Evolutionary conservation across 2,797 vertebrate species (phyloP).

Genomic region (Sylvia borin): DNA sequence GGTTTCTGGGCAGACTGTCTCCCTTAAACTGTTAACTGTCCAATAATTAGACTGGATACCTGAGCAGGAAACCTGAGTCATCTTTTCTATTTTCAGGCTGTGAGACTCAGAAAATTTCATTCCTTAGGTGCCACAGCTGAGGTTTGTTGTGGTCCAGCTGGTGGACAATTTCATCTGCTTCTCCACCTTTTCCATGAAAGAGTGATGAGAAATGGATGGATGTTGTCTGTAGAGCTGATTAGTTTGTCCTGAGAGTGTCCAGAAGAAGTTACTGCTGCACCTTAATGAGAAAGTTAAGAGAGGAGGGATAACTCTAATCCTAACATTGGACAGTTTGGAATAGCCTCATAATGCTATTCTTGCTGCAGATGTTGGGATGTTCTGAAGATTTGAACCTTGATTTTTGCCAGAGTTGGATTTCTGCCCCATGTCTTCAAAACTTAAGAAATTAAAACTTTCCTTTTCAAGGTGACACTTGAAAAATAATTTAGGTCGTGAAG

Average conservation of each 20-base stretch:
- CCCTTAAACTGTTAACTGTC: background rate
- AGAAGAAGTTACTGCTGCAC: background rate
- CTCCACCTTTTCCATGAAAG: background rate
- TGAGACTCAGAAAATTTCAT: background rate
- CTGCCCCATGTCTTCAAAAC: background rate
- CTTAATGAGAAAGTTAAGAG: background rate
- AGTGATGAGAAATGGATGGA: background rate
- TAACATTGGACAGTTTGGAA: background rate
- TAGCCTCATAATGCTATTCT: background rate
- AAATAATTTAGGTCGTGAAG: background rate
- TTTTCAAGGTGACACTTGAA: background rate
- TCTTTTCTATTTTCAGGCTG: background rate
- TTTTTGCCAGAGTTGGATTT: background rate
- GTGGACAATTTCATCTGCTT: background rate
- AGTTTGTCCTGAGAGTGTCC: background rate
- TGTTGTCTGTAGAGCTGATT: background rate
- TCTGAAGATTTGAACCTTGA: background rate
- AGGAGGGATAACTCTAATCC: background rate
- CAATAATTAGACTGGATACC: background rate
- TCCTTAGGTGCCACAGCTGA: background rate
- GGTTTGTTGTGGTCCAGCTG: background rate
- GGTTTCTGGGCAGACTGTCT: background rate
- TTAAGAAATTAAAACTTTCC: background rate
- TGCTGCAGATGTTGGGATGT: background rate
- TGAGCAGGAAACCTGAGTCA: background rate